phyloP scores from a whole-genome alignment of 2,113 vertebrate genomes.

The Pleuronectes platessa region DNA sequence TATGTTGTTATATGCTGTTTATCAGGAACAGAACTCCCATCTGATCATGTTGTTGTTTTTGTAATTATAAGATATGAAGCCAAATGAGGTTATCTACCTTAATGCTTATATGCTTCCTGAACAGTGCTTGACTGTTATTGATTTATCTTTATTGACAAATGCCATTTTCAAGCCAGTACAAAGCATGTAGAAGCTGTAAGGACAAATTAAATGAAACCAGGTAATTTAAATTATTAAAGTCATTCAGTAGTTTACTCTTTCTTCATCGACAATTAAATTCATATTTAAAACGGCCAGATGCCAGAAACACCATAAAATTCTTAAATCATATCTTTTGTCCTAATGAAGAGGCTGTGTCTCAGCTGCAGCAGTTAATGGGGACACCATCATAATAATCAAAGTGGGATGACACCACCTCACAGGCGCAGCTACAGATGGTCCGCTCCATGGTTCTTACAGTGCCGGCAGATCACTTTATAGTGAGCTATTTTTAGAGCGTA shows the following conservation, averaged over 20 bases:
- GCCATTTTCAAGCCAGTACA: not conserved
- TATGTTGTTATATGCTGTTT: not conserved
- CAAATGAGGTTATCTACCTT: not conserved
- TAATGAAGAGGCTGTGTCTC: conserved; percentile 40
- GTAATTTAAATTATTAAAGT: conserved; percentile 28
- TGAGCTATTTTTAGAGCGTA: conserved; percentile 50
- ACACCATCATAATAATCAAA: conserved; percentile 58
- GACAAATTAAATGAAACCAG: conserved; percentile 17
- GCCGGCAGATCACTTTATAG: conserved; percentile 48
- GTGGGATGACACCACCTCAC: conserved; percentile 53
- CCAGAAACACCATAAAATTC: conserved; percentile 10
- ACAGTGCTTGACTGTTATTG: not conserved
- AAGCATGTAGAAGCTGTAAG: conserved; percentile 6
- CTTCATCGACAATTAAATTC: not conserved
- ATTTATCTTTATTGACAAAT: not conserved
- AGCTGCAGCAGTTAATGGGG: conserved; percentile 58
- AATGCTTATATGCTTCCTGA: conserved; percentile 10
- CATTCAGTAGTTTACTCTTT: not conserved
- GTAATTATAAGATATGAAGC: not conserved
- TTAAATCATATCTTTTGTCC: conserved; percentile 6
- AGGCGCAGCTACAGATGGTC: conserved; percentile 59
- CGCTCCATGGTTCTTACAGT: conserved; percentile 43
- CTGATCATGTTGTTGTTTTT: not conserved
- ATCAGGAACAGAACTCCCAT: not conserved
- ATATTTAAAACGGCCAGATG: conserved; percentile 37